Conservation (phyloP, 2,797 vertebrate genomes). For the Oceanodroma leucorhoa region DNA sequence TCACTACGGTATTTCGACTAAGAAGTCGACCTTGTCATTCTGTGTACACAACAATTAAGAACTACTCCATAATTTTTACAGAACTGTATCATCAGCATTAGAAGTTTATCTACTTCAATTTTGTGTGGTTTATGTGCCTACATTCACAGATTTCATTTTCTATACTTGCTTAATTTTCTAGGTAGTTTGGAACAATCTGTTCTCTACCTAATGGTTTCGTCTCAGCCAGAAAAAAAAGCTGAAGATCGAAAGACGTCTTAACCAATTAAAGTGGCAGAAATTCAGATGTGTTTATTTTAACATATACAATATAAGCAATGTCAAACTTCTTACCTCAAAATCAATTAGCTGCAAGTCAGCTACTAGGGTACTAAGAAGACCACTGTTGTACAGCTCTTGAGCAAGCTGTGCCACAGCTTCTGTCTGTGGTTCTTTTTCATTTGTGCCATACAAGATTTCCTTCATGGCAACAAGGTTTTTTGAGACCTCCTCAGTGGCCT, state of each 20-base stretch:
- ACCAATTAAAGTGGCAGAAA: not conserved
- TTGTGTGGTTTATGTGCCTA: not conserved
- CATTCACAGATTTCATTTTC: not conserved
- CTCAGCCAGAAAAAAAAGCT: not conserved
- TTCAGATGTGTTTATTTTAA: not conserved
- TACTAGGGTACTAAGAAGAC: constrained; percentile 90
- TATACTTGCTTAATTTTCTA: not conserved
- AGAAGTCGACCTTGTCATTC: not conserved
- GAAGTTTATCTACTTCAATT: not conserved
- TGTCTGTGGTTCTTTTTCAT: constrained; percentile 95
- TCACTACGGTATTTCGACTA: not conserved
- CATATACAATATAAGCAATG: not conserved
- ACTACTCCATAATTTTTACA: not conserved
- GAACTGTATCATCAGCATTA: not conserved
- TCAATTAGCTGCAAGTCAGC: constrained; percentile 95
- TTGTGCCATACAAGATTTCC: constrained; percentile 95
- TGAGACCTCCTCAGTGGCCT: constrained; percentile 97
- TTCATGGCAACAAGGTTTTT: constrained; percentile 98
- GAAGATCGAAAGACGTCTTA: not conserved
- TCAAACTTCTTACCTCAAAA: constrained; percentile 86
- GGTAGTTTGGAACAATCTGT: not conserved
- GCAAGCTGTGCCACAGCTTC: constrained; percentile 96
- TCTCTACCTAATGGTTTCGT: not conserved
- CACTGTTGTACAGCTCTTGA: constrained; percentile 96
- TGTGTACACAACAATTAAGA: not conserved